These are phyloP conservation scores for Chrysopilus asiliformis DNA, from an alignment of 2,888 invertebrate species.

Conservation along the genomic window DNA sequence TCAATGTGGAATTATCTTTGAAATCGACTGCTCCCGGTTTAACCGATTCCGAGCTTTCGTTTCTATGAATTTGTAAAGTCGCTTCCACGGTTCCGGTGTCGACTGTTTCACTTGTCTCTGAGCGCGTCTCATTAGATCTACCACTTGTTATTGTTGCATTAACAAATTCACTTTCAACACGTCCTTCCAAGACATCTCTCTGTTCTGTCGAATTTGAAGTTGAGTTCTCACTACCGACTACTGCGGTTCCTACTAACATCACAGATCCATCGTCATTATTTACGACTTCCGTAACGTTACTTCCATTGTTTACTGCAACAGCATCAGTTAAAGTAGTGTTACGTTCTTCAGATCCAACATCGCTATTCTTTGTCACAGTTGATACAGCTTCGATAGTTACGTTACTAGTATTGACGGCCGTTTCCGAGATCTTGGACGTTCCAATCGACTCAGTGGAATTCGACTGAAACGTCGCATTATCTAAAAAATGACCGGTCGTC, in stretches of 20 bases:
- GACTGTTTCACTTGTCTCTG: too few relatives aligned
- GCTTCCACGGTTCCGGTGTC: too few relatives aligned
- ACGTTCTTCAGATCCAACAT: too few relatives aligned
- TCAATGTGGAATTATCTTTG: too few relatives aligned
- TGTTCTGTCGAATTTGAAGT: too few relatives aligned
- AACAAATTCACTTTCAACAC: too few relatives aligned
- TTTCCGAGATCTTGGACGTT: constrained; percentile 15
- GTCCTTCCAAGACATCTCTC: too few relatives aligned
- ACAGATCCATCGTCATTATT: not conserved
- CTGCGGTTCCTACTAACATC: not conserved
- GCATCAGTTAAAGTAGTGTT: constrained; percentile 2
- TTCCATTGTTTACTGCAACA: constrained; percentile 3
- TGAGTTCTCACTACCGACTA: not conserved
- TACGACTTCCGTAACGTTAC: too few relatives aligned
- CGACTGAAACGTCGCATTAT: constrained; percentile 18
- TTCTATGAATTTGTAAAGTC: too few relatives aligned
- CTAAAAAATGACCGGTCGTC: constrained; percentile 19
- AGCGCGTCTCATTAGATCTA: too few relatives aligned
- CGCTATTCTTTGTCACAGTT: too few relatives aligned
- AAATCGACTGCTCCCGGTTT: too few relatives aligned
- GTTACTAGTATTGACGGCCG: constrained; percentile 3
- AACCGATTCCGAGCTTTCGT: not conserved
- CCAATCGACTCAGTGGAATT: constrained; percentile 14
- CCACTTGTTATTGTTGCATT: not conserved
- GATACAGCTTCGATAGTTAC: constrained; percentile 2